phyloP scores from a whole-genome alignment of 2,888 invertebrate genomes.

The Aspidiotus destructor region DNA sequence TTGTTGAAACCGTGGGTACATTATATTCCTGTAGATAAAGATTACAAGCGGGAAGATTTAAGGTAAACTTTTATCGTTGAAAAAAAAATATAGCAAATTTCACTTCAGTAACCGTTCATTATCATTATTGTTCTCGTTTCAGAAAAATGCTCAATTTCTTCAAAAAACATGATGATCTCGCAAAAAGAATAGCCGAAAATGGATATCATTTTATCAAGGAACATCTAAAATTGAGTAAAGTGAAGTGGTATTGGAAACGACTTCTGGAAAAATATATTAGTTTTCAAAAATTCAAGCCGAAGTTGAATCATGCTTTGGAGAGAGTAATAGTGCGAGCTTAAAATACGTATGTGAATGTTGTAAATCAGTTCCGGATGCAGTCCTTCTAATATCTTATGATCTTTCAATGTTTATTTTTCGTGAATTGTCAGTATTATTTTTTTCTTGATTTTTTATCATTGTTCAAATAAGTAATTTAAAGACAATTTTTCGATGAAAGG shows the following conservation, averaged over 20 bases:
- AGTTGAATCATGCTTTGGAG: slow-evolving; percentile 32
- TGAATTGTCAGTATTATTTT: too few species aligned
- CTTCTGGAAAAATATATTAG: slow-evolving; percentile 64
- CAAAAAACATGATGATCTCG: slow-evolving; percentile 60
- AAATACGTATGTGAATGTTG: too few species aligned
- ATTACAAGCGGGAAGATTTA: slow-evolving; percentile 59
- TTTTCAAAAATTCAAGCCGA: slow-evolving; percentile 58
- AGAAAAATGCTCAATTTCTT: slow-evolving; percentile 65
- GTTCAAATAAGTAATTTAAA: too few species aligned
- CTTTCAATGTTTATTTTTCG: too few species aligned
- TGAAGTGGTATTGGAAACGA: slow-evolving; percentile 77
- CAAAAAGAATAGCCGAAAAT: slow-evolving; percentile 65
- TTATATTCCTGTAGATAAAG: slow-evolving; percentile 73
- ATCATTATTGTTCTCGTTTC: slow-evolving; percentile 35
- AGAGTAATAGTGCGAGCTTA: neutral
- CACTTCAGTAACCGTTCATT: slow-evolving; percentile 45
- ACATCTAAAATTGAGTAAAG: slow-evolving; percentile 68
- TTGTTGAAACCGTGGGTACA: slow-evolving; percentile 90
- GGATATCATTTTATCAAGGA: slow-evolving; percentile 77
- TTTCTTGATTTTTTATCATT: too few species aligned
- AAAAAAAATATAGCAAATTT: slow-evolving; percentile 59
- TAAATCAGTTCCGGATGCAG: too few species aligned
- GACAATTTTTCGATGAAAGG: too few species aligned
- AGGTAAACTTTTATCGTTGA: slow-evolving; percentile 43
- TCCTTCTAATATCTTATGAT: too few species aligned